phyloP scores from a whole-genome alignment of 2,113 vertebrate species.

The Malurus elegans region DNA sequence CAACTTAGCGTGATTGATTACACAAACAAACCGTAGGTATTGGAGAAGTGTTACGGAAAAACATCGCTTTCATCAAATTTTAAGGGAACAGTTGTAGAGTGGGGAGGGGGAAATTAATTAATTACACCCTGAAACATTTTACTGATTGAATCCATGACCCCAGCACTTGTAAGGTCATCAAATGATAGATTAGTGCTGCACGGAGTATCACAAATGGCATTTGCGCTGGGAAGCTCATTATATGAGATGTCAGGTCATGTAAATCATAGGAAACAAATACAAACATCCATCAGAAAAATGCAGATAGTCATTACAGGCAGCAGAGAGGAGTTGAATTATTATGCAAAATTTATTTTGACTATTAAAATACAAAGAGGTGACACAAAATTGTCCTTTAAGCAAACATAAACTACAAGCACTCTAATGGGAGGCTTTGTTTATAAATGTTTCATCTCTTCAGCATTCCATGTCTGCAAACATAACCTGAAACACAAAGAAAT shows the following conservation, averaged over 20 bases:
- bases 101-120: slow-evolving; percentile 65
- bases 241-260: slow-evolving; percentile 71
- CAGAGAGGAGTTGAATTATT: slow-evolving; percentile 64
- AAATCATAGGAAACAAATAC: slow-evolving; percentile 77
- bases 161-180: slow-evolving; percentile 65
- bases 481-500: not conserved
- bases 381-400: slow-evolving; percentile 66
- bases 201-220: slow-evolving; percentile 58
- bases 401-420: slow-evolving; percentile 32
- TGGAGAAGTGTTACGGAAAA: slow-evolving; percentile 54
- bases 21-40: slow-evolving; percentile 28
- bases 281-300: slow-evolving; percentile 62
- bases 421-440: not conserved
- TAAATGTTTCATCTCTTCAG: not conserved
- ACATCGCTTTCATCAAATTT: slow-evolving; percentile 63
- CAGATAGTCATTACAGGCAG: slow-evolving; percentile 68
- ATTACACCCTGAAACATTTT: slow-evolving; percentile 72
- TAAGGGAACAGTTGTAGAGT: slow-evolving; percentile 39
- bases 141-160: slow-evolving; percentile 72
- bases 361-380: slow-evolving; percentile 70
- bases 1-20: slow-evolving; percentile 61
- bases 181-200: slow-evolving; percentile 68
- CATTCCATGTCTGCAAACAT: not conserved
- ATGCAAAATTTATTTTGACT: slow-evolving; percentile 70
- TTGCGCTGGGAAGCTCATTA: slow-evolving; percentile 72